A percentile compares a stretch with the other conserved stretches of the same genome.
These are phyloP conservation scores for Dryococelus australis DNA, from an alignment of 2,888 invertebrate genomes.

Conservation along the genomic window DNA sequence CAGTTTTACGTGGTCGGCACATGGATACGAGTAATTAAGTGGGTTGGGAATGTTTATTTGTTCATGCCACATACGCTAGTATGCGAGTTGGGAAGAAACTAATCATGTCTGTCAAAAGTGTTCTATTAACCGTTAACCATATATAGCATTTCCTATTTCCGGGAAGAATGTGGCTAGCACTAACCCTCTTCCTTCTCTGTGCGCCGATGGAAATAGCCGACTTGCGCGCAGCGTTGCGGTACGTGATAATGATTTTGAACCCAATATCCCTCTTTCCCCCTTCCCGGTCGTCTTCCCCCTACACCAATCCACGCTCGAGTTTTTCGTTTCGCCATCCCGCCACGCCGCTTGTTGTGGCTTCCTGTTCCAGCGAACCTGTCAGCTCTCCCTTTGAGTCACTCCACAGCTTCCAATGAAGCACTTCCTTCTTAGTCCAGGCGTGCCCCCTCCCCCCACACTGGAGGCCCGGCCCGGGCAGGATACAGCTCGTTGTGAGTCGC, in stretches of 20 bases:
- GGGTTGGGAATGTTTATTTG: no score
- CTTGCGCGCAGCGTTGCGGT: background rate
- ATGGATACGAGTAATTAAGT: no score
- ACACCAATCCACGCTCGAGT: background rate
- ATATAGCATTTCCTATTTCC: background rate
- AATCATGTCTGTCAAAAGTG: background rate
- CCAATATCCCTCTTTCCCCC: background rate
- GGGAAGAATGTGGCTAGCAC: no score
- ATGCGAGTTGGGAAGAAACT: no score
- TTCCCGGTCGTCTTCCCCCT: background rate
- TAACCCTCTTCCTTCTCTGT: background rate
- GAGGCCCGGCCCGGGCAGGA: slow-evolving; percentile 57
- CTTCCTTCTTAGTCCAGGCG: slow-evolving; percentile 58
- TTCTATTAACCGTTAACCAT: background rate
- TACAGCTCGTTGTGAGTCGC: slow-evolving; percentile 59
- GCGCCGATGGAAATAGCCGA: background rate
- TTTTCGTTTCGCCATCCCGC: background rate
- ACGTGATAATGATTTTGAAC: background rate
- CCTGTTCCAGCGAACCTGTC: slow-evolving; percentile 33
- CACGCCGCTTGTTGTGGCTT: slow-evolving; percentile 16
- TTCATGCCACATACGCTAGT: no score
- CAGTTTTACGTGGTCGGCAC: no score
- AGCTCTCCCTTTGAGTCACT: slow-evolving; percentile 34
- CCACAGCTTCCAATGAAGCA: slow-evolving; percentile 57
- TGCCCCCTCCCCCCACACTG: background rate